These are phyloP conservation scores for Myzus persicae DNA, from an alignment of 1,140 invertebrate species.

Conservation along the genomic window DNA sequence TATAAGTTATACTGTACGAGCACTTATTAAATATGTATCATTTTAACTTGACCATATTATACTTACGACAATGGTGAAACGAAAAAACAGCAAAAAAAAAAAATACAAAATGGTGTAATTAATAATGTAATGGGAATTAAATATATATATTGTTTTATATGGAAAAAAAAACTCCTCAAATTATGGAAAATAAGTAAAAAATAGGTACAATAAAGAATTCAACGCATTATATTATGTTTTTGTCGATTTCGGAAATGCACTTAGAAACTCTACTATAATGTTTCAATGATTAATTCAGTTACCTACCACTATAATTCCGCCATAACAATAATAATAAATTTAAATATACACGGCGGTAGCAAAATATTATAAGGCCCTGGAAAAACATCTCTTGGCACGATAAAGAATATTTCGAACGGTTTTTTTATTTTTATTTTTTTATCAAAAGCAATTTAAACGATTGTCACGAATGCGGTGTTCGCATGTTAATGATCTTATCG, in stretches of 20 bases:
- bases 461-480: neutral
- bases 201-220: neutral
- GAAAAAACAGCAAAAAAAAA: neutral
- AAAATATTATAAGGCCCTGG: neutral
- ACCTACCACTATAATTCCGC: neutral
- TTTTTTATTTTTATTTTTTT: neutral
- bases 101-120: neutral
- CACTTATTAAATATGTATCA: neutral
- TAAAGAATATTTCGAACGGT: neutral
- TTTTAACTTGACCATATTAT: neutral
- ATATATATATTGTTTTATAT: neutral
- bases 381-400: neutral
- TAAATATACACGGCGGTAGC: neutral
- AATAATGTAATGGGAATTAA: neutral
- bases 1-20: neutral
- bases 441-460: conserved; percentile 1
- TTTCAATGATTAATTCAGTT: conserved; percentile 21
- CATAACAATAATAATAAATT: neutral
- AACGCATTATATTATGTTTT: neutral
- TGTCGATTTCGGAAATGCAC: neutral
- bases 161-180: neutral
- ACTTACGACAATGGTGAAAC: neutral
- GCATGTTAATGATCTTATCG: neutral
- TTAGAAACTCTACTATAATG: neutral
- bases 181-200: neutral